Evolutionary conservation across 64 coral and sea anemone genomes (phyloP).

Genomic region (Dendrophyllia cribrosa): DNA sequence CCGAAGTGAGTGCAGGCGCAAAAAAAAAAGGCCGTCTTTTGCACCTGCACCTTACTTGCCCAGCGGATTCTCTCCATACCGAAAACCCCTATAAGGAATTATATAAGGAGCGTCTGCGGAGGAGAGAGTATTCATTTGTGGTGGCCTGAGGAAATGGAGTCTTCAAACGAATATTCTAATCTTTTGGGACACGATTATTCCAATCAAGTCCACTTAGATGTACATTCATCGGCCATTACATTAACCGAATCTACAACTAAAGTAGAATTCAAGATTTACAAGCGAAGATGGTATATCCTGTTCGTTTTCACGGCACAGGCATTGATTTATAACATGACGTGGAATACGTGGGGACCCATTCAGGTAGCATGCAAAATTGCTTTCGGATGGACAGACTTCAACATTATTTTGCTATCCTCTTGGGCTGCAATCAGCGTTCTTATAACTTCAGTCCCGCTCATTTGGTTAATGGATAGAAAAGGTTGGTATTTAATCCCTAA

Average conservation of each 20-base stretch:
- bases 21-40: too few species aligned
- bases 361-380: constrained; percentile 49
- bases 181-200: background rate
- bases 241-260: background rate
- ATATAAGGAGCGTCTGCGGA: too few species aligned
- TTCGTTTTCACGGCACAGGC: constrained; percentile 38
- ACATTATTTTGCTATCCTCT: constrained; percentile 22
- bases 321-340: constrained; percentile 39
- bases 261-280: constrained; percentile 52
- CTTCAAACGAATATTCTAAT: background rate
- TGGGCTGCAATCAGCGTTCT: constrained; percentile 38
- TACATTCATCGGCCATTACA: background rate
- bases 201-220: background rate
- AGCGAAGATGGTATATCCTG: constrained; percentile 72
- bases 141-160: background rate
- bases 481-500: background rate
- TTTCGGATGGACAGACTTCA: constrained; percentile 63
- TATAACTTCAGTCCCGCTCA: background rate
- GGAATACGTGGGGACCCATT: constrained; percentile 76
- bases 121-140: too few species aligned
- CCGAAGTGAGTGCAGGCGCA: too few species aligned
- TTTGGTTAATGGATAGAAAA: constrained; percentile 46
- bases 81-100: too few species aligned
- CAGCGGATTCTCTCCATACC: too few species aligned
- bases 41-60: too few species aligned